phyloP scores from a whole-genome alignment of 2,888 invertebrate species.

The Pterostichus madidus region DNA sequence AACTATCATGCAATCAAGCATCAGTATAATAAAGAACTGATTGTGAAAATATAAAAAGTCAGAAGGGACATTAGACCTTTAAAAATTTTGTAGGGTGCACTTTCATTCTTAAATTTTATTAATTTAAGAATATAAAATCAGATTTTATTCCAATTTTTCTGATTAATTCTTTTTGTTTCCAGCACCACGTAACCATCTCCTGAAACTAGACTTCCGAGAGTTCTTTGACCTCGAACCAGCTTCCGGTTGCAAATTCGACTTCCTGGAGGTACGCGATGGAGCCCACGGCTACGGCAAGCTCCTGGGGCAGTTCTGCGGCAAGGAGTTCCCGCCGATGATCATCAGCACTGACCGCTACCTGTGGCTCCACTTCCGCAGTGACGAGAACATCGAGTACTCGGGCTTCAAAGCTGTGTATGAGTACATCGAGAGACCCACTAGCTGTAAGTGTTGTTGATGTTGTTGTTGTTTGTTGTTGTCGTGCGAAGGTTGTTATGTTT shows the following conservation, averaged over 20 bases:
- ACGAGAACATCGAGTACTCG: conserved; percentile 88
- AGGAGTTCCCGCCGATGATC: conserved; percentile 85
- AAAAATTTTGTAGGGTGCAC: no score
- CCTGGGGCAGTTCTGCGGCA: conserved; percentile 86
- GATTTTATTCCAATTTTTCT: no score
- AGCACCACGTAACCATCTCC: conserved; percentile 82
- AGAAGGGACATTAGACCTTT: no score
- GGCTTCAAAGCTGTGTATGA: conserved; percentile 90
- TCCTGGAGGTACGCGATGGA: conserved; percentile 90
- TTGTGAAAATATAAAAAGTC: no score
- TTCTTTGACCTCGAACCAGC: conserved; percentile 86
- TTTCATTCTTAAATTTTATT: no score
- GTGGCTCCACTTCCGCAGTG: conserved; percentile 89
- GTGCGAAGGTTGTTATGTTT: conserved; percentile 9
- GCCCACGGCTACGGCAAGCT: conserved; percentile 86
- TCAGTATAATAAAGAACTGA: no score
- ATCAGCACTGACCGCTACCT: conserved; percentile 86
- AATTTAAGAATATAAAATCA: no score
- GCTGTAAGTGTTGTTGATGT: conserved; percentile 77
- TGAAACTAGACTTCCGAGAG: conserved; percentile 89
- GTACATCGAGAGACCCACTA: conserved; percentile 81
- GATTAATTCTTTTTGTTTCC: conserved; percentile 59
- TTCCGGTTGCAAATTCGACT: conserved; percentile 88
- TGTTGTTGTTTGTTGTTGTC: conserved; percentile 13
- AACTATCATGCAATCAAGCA: no score